These are phyloP conservation scores for Tetragnatha versicolor DNA, from an alignment of 1,140 invertebrate species.

Conservation along the genomic window DNA sequence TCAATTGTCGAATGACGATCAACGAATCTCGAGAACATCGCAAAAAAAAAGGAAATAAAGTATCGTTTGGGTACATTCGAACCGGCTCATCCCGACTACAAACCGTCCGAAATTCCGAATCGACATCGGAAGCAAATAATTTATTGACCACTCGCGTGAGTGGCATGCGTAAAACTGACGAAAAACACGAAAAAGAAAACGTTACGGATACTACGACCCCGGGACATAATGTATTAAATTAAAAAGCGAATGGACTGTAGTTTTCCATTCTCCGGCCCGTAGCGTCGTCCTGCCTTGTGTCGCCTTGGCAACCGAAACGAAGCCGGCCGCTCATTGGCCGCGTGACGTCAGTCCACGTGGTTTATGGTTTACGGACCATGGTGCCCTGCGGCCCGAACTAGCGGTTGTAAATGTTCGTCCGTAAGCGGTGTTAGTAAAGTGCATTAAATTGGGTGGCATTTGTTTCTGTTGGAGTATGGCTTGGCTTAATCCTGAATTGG, in stretches of 20 bases:
- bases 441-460: too few relatives aligned
- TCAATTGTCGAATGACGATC: too few relatives aligned
- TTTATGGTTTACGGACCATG: neutral
- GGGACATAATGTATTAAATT: neutral
- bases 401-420: slow-evolving; percentile 22
- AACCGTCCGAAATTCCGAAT: too few relatives aligned
- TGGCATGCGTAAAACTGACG: too few relatives aligned
- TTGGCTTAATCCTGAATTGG: too few relatives aligned
- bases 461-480: too few relatives aligned
- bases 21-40: too few relatives aligned
- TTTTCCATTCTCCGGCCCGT: neutral
- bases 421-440: slow-evolving; percentile 1
- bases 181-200: neutral
- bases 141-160: too few relatives aligned
- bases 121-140: too few relatives aligned
- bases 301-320: slow-evolving; percentile 26
- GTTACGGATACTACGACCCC: neutral
- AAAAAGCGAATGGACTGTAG: neutral
- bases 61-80: too few relatives aligned
- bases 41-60: too few relatives aligned
- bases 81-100: too few relatives aligned
- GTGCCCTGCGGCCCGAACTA: neutral
- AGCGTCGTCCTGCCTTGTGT: slow-evolving; percentile 41
- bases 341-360: slow-evolving; percentile 38
- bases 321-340: slow-evolving; percentile 31